Conservation (phyloP, 2,113 vertebrate genomes). For the Tricholaema leucomelas region DNA sequence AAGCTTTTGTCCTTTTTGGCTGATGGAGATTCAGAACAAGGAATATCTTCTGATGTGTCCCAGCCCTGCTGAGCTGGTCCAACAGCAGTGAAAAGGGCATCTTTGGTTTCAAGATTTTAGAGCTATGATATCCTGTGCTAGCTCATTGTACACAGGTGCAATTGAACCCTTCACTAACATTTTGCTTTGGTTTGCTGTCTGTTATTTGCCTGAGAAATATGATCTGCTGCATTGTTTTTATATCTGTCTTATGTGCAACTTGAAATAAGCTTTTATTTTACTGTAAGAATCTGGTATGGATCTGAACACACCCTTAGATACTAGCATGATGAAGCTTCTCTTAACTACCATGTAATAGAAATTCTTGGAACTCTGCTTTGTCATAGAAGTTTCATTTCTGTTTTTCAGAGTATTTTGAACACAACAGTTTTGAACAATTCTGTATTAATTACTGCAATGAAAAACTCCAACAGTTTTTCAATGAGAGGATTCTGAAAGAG, state of each 20-base stretch:
- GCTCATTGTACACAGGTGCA: neutral
- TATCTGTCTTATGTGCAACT: neutral
- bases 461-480: conserved; percentile 99
- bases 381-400: conserved; percentile 16
- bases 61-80: neutral
- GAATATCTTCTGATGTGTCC: neutral
- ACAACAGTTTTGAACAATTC: conserved; percentile 99
- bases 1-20: neutral
- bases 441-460: conserved; percentile 99
- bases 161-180: neutral
- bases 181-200: neutral
- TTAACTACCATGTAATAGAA: neutral
- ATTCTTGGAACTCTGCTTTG: neutral
- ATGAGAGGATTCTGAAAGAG: conserved; percentile 98
- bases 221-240: neutral
- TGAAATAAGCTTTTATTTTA: neutral
- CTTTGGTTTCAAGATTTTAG: neutral
- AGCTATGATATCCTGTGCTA: neutral
- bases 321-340: neutral
- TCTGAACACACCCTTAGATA: neutral
- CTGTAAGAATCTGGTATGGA: neutral
- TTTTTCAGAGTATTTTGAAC: conserved; percentile 96
- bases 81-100: neutral
- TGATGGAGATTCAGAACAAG: neutral
- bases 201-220: neutral